Conservation (phyloP, 2,888 invertebrate genomes). For the Patella ulyssiponensis region DNA sequence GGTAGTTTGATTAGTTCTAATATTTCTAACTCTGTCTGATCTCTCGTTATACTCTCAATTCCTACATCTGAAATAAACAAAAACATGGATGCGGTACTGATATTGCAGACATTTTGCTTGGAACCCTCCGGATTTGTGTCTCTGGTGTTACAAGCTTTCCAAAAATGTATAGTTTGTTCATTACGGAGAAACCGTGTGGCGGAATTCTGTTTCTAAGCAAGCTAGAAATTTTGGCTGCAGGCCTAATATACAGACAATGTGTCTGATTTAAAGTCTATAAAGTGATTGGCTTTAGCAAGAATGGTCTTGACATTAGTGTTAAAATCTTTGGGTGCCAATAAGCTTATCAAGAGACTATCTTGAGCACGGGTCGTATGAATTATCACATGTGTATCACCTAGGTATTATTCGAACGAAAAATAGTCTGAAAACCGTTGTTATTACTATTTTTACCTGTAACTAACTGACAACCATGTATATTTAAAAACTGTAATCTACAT, state of each 20-base stretch:
- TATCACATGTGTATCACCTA: neutral
- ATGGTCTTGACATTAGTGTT: no score
- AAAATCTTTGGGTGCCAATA: no score
- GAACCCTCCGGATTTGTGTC: neutral
- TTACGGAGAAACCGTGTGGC: no score
- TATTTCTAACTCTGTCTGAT: slow-evolving; percentile 48
- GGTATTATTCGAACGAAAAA: neutral
- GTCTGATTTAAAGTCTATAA: no score
- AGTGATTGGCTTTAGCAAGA: no score
- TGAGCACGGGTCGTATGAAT: no score
- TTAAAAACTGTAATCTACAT: slow-evolving; percentile 54
- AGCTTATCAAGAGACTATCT: no score
- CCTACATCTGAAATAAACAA: slow-evolving; percentile 52
- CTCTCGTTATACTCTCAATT: slow-evolving; percentile 48
- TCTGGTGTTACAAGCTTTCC: no score
- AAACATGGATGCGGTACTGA: neutral
- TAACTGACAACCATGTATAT: slow-evolving; percentile 50
- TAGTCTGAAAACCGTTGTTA: neutral
- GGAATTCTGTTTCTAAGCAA: no score
- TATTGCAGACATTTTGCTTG: neutral
- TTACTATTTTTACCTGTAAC: slow-evolving; percentile 56
- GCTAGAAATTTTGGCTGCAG: no score
- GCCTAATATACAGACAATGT: no score
- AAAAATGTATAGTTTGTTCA: no score
- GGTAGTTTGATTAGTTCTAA: slow-evolving; percentile 52